Base-by-base conservation (phyloP, 2,113 vertebrate genomes). In the Anas platyrhynchos region DNA sequence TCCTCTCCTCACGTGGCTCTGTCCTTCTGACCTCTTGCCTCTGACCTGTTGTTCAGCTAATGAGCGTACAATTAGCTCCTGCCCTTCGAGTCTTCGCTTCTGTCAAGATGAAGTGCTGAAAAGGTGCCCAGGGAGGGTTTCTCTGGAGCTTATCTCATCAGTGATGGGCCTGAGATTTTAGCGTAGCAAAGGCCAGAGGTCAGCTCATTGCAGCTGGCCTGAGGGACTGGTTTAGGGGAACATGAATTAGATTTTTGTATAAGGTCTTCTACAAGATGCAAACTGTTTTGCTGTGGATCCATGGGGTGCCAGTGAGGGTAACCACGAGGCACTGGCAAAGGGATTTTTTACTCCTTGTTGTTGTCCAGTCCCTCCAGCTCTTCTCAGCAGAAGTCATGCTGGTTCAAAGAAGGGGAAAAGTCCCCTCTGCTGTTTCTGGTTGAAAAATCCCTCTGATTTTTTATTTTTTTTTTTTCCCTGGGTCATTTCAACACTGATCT, bases 241-340 rank as follows among this genome's bases (percentile, higher is more conserved):
- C 9, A 11, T 11, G 81, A 83, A 72, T 65, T 65, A 34, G 23
- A 27, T 21, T 21, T 10, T 4, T 13, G 36, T 20, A 61, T 55
- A 13, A 83, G 32, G 48, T 7, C 7, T 83, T 25, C 38, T 32
- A 3, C 4, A 31, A 31, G 11, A 1, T 4, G 15, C 7, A 31
- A 91, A 38, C 4, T 22, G 9, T 41, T 11, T 3, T 52, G 27
- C 34, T 20, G 13, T 36, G 29, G 15, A 15, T 74, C 54, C 76
- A 34, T 41, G 34, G 25, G 5, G 2, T 73, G 17, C 4, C 34
- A 27, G 11, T 0, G 1, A 29, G 5, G 36, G 18, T 7, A 26
- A 61, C 13, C 7, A 36, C 17, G 26, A 44, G 50, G 34, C 50
- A 26, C 3, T 7, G 0, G 5, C 62, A 16, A 71, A 93, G 7